Evolutionary conservation across 2,888 invertebrate species (phyloP).

Genomic region (Morpho helenor): DNA sequence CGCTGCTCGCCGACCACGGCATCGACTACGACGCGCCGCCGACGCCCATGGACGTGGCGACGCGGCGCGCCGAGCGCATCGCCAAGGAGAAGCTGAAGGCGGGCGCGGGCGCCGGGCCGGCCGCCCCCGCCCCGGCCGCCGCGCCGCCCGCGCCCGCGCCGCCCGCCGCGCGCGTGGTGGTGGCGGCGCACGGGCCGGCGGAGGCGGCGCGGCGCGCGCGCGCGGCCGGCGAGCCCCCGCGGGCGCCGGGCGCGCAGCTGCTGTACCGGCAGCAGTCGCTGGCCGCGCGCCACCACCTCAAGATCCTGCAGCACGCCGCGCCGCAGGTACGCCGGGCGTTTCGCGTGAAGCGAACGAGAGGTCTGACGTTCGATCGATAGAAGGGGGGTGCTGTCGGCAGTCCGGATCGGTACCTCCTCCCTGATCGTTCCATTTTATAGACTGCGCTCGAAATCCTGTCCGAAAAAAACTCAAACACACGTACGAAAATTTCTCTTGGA

Average conservation of each 20-base stretch:
- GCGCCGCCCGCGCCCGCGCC: slow-evolving; percentile 63
- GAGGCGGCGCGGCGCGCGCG: slow-evolving; percentile 44
- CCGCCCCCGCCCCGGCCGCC: slow-evolving; percentile 63
- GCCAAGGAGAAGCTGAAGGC: slow-evolving; percentile 88
- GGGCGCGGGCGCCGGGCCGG: slow-evolving; percentile 35
- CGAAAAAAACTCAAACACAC: no score
- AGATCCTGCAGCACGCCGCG: slow-evolving; percentile 63
- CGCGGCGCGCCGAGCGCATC: slow-evolving; percentile 89
- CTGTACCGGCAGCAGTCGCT: slow-evolving; percentile 81
- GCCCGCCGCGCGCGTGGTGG: slow-evolving; percentile 75
- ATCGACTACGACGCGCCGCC: slow-evolving; percentile 92
- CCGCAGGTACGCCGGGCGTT: slow-evolving; percentile 34
- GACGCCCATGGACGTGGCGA: slow-evolving; percentile 89
- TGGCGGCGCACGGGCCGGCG: slow-evolving; percentile 38
- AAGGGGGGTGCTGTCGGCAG: not conserved
- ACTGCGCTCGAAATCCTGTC: no score
- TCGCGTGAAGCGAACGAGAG: not conserved
- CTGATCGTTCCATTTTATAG: not conserved
- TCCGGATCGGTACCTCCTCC: not conserved
- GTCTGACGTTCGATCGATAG: not conserved
- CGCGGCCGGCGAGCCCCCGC: slow-evolving; percentile 16
- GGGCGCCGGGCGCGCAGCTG: slow-evolving; percentile 54
- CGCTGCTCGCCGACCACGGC: slow-evolving; percentile 89
- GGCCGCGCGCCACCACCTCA: slow-evolving; percentile 68
- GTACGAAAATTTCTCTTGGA: no score